A percentile compares a stretch with the other conserved stretches of the same genome.
phyloP scores from a whole-genome alignment of 1,140 invertebrate species.

The Drosophila jambulina region DNA sequence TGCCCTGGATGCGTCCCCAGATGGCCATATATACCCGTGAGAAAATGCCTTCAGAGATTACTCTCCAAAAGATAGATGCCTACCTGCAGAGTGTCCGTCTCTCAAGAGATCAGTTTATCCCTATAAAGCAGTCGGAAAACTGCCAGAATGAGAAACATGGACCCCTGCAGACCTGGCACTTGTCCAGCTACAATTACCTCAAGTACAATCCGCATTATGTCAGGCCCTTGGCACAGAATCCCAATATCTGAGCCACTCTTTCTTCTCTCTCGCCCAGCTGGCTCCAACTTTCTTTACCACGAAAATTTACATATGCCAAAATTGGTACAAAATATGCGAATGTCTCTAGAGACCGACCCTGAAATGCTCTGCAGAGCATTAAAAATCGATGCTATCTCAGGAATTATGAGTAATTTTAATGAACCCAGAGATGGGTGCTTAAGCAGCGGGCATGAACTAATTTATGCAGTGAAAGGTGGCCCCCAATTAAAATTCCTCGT shows the following conservation, averaged over 20 bases:
- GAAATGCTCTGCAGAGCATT: conserved; percentile 8
- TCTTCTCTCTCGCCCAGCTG: conserved; percentile 17
- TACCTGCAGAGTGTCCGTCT: conserved; percentile 44
- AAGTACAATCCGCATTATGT: conserved; percentile 62
- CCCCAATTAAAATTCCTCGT: conserved; percentile 20
- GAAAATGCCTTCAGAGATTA: conserved; percentile 7
- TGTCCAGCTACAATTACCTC: conserved; percentile 51
- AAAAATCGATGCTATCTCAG: neutral
- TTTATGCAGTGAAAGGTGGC: conserved; percentile 34
- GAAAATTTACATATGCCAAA: conserved; percentile 61
- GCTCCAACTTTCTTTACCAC: conserved; percentile 64
- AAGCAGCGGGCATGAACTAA: conserved; percentile 3
- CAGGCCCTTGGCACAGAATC: conserved; percentile 52
- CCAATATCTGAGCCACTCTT: conserved; percentile 52
- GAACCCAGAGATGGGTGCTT: neutral
- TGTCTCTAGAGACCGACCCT: conserved; percentile 10
- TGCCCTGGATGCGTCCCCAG: conserved; percentile 66
- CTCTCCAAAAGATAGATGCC: neutral
- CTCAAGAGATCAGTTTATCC: conserved; percentile 2
- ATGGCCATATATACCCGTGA: conserved; percentile 52
- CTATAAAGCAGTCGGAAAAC: conserved; percentile 12
- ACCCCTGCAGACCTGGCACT: conserved; percentile 51
- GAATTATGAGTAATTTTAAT: conserved; percentile 9
- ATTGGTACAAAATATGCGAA: conserved; percentile 58
- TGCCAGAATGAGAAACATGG: conserved; percentile 17